Base-by-base conservation (phyloP, 2,113 vertebrate genomes). In the Brachyhypopomus occidentalis region DNA sequence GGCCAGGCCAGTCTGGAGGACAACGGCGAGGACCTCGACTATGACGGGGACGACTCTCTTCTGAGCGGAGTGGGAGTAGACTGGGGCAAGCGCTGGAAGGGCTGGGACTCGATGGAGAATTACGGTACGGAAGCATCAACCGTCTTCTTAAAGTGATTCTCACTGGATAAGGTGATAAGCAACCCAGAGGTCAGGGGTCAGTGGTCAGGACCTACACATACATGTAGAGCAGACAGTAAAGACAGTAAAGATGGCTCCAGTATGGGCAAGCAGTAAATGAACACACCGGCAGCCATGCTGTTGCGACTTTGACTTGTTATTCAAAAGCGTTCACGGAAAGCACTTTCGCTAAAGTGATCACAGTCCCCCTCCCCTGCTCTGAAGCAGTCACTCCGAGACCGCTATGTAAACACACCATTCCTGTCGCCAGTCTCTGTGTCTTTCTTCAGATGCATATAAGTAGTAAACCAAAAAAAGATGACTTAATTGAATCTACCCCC, bases 81-180 rank as follows among this genome's bases (percentile, higher is more conserved):
- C 83, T 92, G 92, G 93, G 91, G 89, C 22, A 88, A 88, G 45
- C 91, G 5, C 17, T 94, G 92, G 92, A 93, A 92, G 80, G 91
- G 91, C 78, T 94, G 93, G 95, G 84, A 92, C 79, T 90, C 93
- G 79, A 92, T 93, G 75, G 93, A 96, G 41, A 92, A 90, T 81
- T 94, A 94, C 0, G 94, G 95, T 96, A 90, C 94, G 93, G 86
- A 1, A 45, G 30, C n/a, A 27, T 17, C 17, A 5, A 23, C 12
- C n/a, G 41, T 41, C 41, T 41, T 41, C 41, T 41, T 9, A 9
- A 58, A 58, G 56, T n/a, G 14, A 4, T 58, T 58, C 56, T 58
- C 1, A 5, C 14, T 58, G 20, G 14, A 17, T 12, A 17, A 58
- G 56, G 20, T 17, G 20, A 17, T 58, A 55, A 17, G 52, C 1